These are phyloP conservation scores for Ammodytes dubius DNA, from an alignment of 2,113 vertebrate species.

Conservation along the genomic window DNA sequence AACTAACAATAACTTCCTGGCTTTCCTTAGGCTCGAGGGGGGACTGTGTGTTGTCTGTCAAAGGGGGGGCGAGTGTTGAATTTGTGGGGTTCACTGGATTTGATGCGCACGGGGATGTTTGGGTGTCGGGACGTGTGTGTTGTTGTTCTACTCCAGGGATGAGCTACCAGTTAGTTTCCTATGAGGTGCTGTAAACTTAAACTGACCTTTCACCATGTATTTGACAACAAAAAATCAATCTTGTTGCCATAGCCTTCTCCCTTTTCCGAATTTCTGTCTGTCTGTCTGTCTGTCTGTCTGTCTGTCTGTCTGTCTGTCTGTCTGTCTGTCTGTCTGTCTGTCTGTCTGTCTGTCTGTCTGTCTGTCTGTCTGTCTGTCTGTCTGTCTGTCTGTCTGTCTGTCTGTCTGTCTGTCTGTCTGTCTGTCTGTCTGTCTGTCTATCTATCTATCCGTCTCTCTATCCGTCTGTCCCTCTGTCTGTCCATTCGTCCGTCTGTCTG, in stretches of 20 bases:
- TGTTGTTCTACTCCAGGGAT: neutral
- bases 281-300: too few species aligned
- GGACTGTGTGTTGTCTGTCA: slow-evolving; percentile 8
- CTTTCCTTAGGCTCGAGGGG: slow-evolving; percentile 12
- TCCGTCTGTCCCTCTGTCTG: too few species aligned
- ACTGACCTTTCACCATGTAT: neutral
- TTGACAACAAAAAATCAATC: neutral
- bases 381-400: too few species aligned
- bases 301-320: too few species aligned
- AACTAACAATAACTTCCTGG: slow-evolving; percentile 67
- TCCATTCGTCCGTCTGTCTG: too few species aligned
- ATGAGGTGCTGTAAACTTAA: neutral
- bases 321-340: too few species aligned
- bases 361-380: neutral
- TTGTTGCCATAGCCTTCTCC: neutral
- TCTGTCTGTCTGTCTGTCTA: too few species aligned
- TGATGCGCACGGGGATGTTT: slow-evolving; percentile 7
- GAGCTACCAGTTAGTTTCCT: neutral
- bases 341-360: too few species aligned
- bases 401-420: too few species aligned
- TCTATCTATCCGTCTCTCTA: too few species aligned
- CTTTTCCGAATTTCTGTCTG: neutral
- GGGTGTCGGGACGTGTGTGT: neutral
- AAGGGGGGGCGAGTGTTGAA: neutral
- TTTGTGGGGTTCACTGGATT: neutral